Evolutionary conservation across 2,888 invertebrate species (phyloP), one percentile per base, ranked within the genome.

Genomic region (Drosophila tanythrix): DNA sequence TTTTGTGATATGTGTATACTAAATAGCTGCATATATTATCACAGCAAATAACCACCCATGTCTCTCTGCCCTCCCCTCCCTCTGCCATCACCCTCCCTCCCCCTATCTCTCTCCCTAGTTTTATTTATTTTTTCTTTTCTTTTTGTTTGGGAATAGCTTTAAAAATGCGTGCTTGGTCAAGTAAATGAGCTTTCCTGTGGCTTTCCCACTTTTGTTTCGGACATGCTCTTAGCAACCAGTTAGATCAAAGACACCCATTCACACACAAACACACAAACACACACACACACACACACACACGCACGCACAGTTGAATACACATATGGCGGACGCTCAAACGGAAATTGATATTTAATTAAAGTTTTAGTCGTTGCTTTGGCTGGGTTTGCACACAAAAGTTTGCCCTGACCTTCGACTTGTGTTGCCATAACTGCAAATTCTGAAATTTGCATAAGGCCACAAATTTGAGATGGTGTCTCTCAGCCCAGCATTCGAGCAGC

Each of bases 321-420:
- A 15, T 40, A 51, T 69, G 65, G 62, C 75, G 71, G 71, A 82
- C 70, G 70, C 70, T 72, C 50, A 63, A 70, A 61, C 79, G 84
- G 84, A 85, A 88, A 85, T 85, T 88, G 88, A 81, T 85, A 85
- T 85, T 85, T 85, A 85, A 85, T 85, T 85, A 85, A 83, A 88
- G 77, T 88, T 82, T 74, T 75, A 56, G 70, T 60, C 77, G 43
- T 50, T 36, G 69, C 57, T 69, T 74, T 82, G 72, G 21, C 43
- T 68, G 51, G 60, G 35, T 52, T 57, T 53, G 15, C n/a, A 53
- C 31, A 38, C 51, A 40, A 71, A 77, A 60, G 46, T 61, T 69
- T 59, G 7, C 21, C 25, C 25, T 50, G 25, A 60, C 60, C 46
- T 25, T 35, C 71, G 56, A 63, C 68, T 60, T 65, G 51, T 53